Evolutionary conservation across 2,797 vertebrate genomes (phyloP), one percentile per base, ranked within the genome.

Genomic region (Rhadinocentrus ornatus): DNA sequence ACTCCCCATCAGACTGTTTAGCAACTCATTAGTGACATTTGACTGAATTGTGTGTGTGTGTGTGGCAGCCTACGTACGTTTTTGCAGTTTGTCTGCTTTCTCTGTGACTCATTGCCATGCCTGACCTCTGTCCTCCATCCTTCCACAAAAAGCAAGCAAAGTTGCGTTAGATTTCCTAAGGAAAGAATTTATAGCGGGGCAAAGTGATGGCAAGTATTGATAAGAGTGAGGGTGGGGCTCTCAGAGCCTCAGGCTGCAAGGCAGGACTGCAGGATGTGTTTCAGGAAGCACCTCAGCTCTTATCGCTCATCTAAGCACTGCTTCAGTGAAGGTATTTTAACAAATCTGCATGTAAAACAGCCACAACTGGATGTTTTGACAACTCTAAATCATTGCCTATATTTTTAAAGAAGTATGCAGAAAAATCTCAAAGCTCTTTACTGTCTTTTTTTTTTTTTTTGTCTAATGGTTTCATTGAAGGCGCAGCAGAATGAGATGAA

Each of bases 11-110:
- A 70, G 81, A 64, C 76, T 54, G 59, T 70, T 85, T 66, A 74
- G 82, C 89, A 87, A 89, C 87, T 91, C 86, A 89, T 69, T 73
- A 79, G 60, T 85, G 87, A 84, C 80, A 83, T 91, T 91, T 90
- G 84, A 88, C 77, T 69, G 59, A 72, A 75, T 82, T 69, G 46
- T 64, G 31, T 34, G 69, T 61, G 58, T 41, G 64, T 58, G 46
- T 66, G 34, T 54, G 22, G 60, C 18, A 7, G 41, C 41, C 44
- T 12, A 26, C 62, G 10, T 83, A 78, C 77, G 37, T 80, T 78
- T 76, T 44, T 70, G 48, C 63, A 69, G 22, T 57, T 71, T 58
- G 48, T 84, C 76, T 66, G 77, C 66, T 77, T 62, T 80, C 66
- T 60, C 68, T 64, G 78, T 89, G 81, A 89, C 84, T 89, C 80